Base-by-base conservation (phyloP, 2,888 invertebrate genomes). In the Boloria selene region DNA sequence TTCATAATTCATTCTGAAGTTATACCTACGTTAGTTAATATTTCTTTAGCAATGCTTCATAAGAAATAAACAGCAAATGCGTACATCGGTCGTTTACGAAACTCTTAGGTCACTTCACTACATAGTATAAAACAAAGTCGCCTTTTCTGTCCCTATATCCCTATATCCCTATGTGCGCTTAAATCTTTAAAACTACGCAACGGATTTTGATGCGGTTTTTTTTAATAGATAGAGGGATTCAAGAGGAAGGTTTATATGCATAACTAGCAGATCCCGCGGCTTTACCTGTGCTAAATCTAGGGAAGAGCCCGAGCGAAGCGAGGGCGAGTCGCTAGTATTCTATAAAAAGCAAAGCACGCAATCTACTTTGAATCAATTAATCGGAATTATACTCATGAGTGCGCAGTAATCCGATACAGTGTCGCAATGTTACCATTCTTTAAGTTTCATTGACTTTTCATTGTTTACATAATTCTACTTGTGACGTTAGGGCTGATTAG, bases 401-500 rank as follows among this genome's bases (percentile, higher is more conserved):
- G 62, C 44, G 45, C 53, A 62, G 54, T 58, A 59, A 62, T 55
- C 49, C 61, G 58, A 60, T 64, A 61, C 55, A 51, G 53, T 70
- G 69, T 73, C 68, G 71, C 70, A 72, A 70, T 50, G 61, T 7
- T 31, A 22, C 60, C 13, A 55, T 58, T 60, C 60, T 61, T 69
- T 70, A 65, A 67, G 56, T 61, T 67, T 64, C 64, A 67, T 63
- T 69, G 69, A 62, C 68, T 69, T 70, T 73, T 65, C 65, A 63
- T 74, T 73, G 74, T 73, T 73, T 70, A 65, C 60, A 10, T 56
- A 45, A 56, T 10, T n/a, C n/a, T 45, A 22, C 38, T 22, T n/a
- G 22, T 4, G 14, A 22, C 22, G 22, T 56, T 56, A 45, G 22
- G 44, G 16, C 45, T 16, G 6, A n/a, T 56, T 3, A 16, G 45